Evolutionary conservation across 2,797 vertebrate species (phyloP).

Genomic region (Onychomys leucogaster): DNA sequence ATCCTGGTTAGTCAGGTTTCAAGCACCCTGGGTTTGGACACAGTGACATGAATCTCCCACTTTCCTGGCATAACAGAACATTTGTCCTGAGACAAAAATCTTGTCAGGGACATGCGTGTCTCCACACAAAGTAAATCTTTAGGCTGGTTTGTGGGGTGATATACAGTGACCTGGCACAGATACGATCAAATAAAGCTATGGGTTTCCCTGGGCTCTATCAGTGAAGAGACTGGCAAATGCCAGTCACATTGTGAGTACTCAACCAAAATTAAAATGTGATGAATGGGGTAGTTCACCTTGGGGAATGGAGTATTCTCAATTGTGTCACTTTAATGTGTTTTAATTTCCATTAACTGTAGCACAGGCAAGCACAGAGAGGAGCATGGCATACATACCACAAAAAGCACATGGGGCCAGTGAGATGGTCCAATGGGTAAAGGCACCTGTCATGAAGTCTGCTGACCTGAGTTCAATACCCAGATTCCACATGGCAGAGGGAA

Average conservation of each 20-base stretch:
- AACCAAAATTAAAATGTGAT: neutral
- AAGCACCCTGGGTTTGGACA: slow-evolving; percentile 1
- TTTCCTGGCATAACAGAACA: neutral
- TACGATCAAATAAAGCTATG: neutral
- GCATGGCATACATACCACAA: no score
- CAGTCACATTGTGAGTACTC: neutral
- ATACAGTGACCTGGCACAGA: neutral
- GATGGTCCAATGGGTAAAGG: neutral
- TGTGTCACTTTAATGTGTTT: neutral
- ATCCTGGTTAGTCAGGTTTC: neutral
- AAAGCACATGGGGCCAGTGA: neutral
- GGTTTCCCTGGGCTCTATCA: neutral
- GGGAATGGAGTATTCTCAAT: neutral
- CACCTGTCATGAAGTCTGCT: neutral
- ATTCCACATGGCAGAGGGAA: neutral
- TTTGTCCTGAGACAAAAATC: slow-evolving; percentile 62
- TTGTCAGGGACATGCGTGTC: neutral
- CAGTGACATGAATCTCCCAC: slow-evolving; percentile 40
- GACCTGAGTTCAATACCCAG: neutral
- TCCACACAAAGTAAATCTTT: slow-evolving; percentile 18
- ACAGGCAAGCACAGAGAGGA: neutral
- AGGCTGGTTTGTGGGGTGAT: neutral
- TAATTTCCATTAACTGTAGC: slow-evolving; percentile 12
- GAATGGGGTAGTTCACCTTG: neutral
- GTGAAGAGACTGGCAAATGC: neutral